Base-by-base conservation (phyloP, 2,797 vertebrate genomes). In the Lutjanus campechanus region DNA sequence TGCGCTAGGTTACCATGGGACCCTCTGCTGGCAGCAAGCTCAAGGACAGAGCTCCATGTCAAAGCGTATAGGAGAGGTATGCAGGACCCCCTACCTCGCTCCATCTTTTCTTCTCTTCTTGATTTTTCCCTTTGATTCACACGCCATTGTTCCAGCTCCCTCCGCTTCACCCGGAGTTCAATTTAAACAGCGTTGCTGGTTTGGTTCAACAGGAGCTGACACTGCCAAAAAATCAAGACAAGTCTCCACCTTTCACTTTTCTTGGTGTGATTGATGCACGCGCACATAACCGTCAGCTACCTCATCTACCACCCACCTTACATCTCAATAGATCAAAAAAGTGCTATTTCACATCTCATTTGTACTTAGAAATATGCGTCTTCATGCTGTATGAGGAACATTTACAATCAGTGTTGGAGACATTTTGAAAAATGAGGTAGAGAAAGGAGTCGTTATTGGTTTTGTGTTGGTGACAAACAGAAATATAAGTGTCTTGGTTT, bases 11-110 rank as follows among this genome's bases (percentile, higher is more conserved):
- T 73, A 51, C 76, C 81, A 72, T 17, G 84, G 85, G 88, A 85
- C 73, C 61, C 55, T 61, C 16, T 0, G 62, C 86, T 85, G 77
- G 82, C 59, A 5, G 80, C 81, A 40, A 56, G 77, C 82, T 85
- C 73, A 76, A 85, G 85, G 83, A 82, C 84, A 73, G 22, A 84
- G 20, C 66, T 56, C 8, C 1, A 20, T 56, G 81, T 84, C 82
- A 85, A 78, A 90, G 73, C 53, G 1, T 43, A 19, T 41, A 58
- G 12, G 59, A 67, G 54, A 53, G 56, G 7, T 11, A 51, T 44
- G 41, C 11, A 36, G 40, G 22, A 61, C 62, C 64, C 47, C 29
- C 29, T 17, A 19, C 76, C 22, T 64, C 40, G 36, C 66, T 58
- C 19, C 10, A 6, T 25, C 60, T 25, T 72, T 22, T 61, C 20